These are phyloP conservation scores for Penelope pileata DNA, from an alignment of 2,113 vertebrate genomes.

Conservation along the genomic window DNA sequence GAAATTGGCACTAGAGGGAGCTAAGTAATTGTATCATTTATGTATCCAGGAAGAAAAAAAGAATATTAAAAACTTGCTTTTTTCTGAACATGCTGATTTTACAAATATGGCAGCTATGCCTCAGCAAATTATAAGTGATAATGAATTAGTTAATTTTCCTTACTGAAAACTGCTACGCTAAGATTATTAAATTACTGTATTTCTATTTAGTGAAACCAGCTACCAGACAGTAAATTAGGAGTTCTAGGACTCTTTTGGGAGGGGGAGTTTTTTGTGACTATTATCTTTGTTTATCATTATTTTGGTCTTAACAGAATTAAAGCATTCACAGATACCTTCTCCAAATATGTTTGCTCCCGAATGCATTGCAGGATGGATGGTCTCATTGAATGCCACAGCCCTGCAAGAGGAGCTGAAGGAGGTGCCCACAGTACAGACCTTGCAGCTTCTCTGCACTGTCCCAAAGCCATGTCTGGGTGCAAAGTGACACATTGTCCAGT, in stretches of 20 bases:
- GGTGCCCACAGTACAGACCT: background rate
- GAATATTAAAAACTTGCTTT: slow-evolving; percentile 79
- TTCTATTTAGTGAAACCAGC: slow-evolving; percentile 78
- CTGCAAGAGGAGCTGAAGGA: background rate
- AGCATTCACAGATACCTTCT: slow-evolving; percentile 42
- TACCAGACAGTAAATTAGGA: slow-evolving; percentile 79
- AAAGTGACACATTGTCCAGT: background rate
- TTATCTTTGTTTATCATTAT: slow-evolving; percentile 78
- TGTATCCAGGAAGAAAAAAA: slow-evolving; percentile 45
- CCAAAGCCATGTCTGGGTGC: background rate
- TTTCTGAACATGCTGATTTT: slow-evolving; percentile 85
- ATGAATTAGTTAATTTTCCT: slow-evolving; percentile 90
- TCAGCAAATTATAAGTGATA: slow-evolving; percentile 88
- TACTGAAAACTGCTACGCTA: slow-evolving; percentile 82
- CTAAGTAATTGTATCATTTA: slow-evolving; percentile 89
- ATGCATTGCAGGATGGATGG: slow-evolving; percentile 40
- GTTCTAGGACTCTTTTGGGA: slow-evolving; percentile 81
- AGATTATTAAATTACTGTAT: slow-evolving; percentile 85
- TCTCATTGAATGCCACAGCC: background rate
- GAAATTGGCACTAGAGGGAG: slow-evolving; percentile 92
- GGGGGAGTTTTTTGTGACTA: slow-evolving; percentile 54
- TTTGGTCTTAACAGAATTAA: slow-evolving; percentile 75
- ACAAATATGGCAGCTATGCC: slow-evolving; percentile 86
- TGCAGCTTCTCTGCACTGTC: background rate
- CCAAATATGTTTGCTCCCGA: slow-evolving; percentile 27